Evolutionary conservation across 2,797 vertebrate genomes (phyloP).

Genomic region (Tenualosa thibaudeaui): DNA sequence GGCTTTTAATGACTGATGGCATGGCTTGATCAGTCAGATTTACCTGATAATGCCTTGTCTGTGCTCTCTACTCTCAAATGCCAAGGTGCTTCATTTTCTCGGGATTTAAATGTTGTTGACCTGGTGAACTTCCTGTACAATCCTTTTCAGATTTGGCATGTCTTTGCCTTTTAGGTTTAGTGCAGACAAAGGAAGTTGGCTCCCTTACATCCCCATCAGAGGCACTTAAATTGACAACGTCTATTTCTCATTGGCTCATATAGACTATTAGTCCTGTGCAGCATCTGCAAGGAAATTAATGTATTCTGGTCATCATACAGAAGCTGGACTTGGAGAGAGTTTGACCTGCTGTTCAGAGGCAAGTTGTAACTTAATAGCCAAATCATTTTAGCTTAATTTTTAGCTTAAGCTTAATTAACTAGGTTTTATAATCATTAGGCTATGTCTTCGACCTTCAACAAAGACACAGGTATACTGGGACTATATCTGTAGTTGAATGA

Average conservation of each 20-base stretch:
- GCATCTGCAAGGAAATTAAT: background rate
- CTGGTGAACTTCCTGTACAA: background rate
- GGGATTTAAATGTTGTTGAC: background rate
- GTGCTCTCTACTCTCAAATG: background rate
- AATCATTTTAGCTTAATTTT: background rate
- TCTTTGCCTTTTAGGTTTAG: background rate
- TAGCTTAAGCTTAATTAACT: background rate
- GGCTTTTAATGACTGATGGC: background rate
- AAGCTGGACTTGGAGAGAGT: background rate
- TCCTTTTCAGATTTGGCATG: background rate
- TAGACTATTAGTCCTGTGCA: constrained; percentile 7
- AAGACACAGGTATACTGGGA: background rate
- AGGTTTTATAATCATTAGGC: background rate
- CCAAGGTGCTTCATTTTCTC: background rate
- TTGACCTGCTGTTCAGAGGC: background rate
- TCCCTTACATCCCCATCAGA: background rate
- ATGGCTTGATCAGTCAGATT: background rate
- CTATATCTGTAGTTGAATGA: too few species aligned
- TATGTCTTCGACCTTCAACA: background rate
- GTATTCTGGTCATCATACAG: background rate
- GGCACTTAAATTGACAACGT: constrained; percentile 9
- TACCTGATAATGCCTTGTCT: background rate
- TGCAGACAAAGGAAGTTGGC: constrained; percentile 13
- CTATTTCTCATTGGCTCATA: constrained; percentile 1
- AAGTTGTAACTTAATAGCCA: background rate